Evolutionary conservation across 1,140 invertebrate species (phyloP).

Genomic region (Cotesia glomerata): DNA sequence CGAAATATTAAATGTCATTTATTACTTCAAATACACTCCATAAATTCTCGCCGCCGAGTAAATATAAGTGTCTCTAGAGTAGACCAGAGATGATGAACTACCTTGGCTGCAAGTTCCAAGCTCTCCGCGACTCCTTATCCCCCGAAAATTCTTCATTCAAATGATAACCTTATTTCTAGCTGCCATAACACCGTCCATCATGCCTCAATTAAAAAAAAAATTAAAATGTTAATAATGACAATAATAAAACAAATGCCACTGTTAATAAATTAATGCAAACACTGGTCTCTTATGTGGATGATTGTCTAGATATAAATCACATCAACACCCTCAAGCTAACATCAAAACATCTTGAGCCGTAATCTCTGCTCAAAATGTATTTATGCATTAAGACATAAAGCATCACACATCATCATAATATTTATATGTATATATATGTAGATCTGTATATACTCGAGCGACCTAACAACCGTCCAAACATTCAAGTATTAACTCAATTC

Average conservation of each 20-base stretch:
- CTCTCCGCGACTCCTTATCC: not conserved
- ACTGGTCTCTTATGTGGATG: too few species aligned
- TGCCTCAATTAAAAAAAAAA: too few species aligned
- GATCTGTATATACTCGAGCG: not conserved
- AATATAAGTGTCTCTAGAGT: not conserved
- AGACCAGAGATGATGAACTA: not conserved
- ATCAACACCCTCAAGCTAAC: too few species aligned
- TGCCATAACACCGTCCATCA: slow-evolving; percentile 1
- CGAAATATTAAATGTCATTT: not conserved
- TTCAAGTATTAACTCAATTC: not conserved
- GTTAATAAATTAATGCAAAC: too few species aligned
- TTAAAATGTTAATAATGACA: too few species aligned
- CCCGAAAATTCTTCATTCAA: not conserved
- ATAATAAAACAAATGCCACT: too few species aligned
- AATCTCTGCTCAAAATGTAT: too few species aligned
- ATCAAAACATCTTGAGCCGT: too few species aligned
- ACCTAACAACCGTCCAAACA: not conserved
- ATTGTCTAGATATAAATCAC: too few species aligned
- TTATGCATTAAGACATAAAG: too few species aligned
- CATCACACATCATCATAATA: too few species aligned
- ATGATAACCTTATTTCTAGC: slow-evolving; percentile 6
- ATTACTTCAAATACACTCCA: not conserved
- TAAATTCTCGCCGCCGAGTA: not conserved
- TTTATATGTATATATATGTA: not conserved
- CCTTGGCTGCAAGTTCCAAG: not conserved